phyloP scores from a whole-genome alignment of 1,140 invertebrate genomes.

The Drosophila prosaltans region DNA sequence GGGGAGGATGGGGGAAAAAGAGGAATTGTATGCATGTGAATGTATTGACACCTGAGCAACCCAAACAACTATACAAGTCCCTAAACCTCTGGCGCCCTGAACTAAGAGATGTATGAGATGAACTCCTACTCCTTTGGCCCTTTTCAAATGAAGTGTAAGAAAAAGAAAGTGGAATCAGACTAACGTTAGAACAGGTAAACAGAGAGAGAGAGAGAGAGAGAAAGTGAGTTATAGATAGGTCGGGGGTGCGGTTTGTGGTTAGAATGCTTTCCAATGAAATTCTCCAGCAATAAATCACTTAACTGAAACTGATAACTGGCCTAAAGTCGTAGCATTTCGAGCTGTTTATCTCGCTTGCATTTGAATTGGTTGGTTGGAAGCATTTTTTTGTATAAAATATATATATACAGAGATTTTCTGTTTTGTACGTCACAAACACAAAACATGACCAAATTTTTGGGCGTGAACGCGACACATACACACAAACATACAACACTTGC shows the following conservation, averaged over 20 bases:
- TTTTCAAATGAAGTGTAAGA: constrained; percentile 26
- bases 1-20: not conserved
- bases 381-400: constrained; percentile 56
- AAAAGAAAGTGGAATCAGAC: constrained; percentile 51
- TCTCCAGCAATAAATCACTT: constrained; percentile 62
- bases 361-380: constrained; percentile 76
- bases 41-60: constrained; percentile 72
- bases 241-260: constrained; percentile 6
- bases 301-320: constrained; percentile 66
- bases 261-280: constrained; percentile 62
- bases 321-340: constrained; percentile 56
- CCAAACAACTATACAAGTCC: constrained; percentile 41
- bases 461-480: constrained; percentile 60
- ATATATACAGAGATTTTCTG: constrained; percentile 26
- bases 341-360: constrained; percentile 59
- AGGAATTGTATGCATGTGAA: constrained; percentile 61
- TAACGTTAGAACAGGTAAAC: constrained; percentile 37
- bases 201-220: constrained; percentile 26
- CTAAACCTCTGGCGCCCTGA: constrained; percentile 39
- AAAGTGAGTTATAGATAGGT: not conserved
- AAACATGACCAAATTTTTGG: constrained; percentile 79
- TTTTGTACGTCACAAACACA: constrained; percentile 63
- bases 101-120: not conserved
- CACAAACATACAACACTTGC: constrained; percentile 22
- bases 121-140: constrained; percentile 9